Evolutionary conservation across 2,888 invertebrate genomes (phyloP), one percentile per base, ranked within the genome.

Genomic region (Scelioninae gen. 2): DNA sequence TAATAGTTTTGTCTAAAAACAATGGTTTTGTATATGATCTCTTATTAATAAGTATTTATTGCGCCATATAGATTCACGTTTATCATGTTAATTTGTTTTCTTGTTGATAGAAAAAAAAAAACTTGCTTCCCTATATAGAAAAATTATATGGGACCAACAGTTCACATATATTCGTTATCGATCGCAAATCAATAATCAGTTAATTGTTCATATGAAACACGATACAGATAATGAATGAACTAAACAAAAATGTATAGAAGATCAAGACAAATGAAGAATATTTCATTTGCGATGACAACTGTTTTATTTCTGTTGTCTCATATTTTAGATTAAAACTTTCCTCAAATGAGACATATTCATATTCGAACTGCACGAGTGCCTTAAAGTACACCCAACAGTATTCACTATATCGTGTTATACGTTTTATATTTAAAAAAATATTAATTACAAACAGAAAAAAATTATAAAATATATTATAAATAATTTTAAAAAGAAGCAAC

Each of bases 281-380:
- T n/a, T n/a, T n/a, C n/a, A n/a, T n/a, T n/a, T n/a, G n/a, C n/a
- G n/a, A n/a, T n/a, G n/a, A n/a, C 25, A 25, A 25, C 3, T 25
- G 25, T 25, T 25, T 25, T 6, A 25, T 6, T 25, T 25, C 4
- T 25, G n/a, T 25, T 25, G 25, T 25, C 25, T 6, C 3, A 6
- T 50, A 45, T 52, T 63, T 25, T 25, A 55, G 33, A 61, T 18
- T 11, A 53, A 55, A 33, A 31, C 4, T 43, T 60, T 73, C 69
- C 69, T 73, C 67, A 19, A 50, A 52, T 25, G 35, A 39, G 57
- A 74, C 74, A 72, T 73, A 70, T 68, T 76, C 76, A 65, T 58
- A 73, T 77, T 76, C 79, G 78, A 82, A 80, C 80, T 77, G 83
- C 83, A 84, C 84, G 84, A 82, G 84, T 84, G 84, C 83, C 84